A percentile compares a stretch with the other conserved stretches of the same genome.
phyloP scores from a whole-genome alignment of 2,113 vertebrate genomes.

The Nycticorax nycticorax region DNA sequence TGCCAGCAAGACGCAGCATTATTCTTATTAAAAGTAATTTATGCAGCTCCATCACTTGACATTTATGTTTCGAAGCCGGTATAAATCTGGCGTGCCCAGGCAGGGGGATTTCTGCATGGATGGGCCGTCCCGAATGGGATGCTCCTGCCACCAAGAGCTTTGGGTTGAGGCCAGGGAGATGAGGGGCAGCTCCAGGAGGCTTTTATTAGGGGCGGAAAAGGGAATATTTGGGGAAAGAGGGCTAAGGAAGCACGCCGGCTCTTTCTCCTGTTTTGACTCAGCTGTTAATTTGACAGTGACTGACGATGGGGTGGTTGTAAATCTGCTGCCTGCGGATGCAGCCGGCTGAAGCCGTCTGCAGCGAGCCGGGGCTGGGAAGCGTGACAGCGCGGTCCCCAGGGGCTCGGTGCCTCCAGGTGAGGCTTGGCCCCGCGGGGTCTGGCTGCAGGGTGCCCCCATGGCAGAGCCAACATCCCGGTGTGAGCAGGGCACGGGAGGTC shows the following conservation, averaged over 20 bases:
- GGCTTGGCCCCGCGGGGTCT: not conserved
- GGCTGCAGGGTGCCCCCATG: not conserved
- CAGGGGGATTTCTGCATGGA: not conserved
- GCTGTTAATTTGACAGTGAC: not conserved
- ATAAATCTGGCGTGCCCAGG: not conserved
- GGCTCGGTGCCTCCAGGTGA: not conserved
- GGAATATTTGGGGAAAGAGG: not conserved
- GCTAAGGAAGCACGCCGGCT: not conserved
- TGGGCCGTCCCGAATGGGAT: not conserved
- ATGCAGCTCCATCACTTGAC: not conserved
- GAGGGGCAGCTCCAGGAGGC: not conserved
- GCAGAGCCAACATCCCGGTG: fast-evolving
- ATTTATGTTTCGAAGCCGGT: not conserved
- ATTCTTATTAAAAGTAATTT: conserved; percentile 40
- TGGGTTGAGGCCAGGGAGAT: not conserved
- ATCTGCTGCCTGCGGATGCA: conserved; percentile 5
- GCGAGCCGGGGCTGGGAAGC: not conserved
- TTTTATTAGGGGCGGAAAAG: not conserved
- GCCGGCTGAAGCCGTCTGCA: not conserved
- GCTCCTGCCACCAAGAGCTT: not conserved
- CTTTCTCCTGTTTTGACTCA: not conserved
- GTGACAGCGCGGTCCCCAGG: not conserved
- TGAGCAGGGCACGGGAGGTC: not conserved
- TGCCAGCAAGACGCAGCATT: not conserved
- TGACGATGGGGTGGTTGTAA: not conserved